Percentiles rank a stretch among this genome's conserved stretches.
Evolutionary conservation across 2,797 vertebrate species (phyloP).

Genomic region (Aselliscus stoliczkanus): DNA sequence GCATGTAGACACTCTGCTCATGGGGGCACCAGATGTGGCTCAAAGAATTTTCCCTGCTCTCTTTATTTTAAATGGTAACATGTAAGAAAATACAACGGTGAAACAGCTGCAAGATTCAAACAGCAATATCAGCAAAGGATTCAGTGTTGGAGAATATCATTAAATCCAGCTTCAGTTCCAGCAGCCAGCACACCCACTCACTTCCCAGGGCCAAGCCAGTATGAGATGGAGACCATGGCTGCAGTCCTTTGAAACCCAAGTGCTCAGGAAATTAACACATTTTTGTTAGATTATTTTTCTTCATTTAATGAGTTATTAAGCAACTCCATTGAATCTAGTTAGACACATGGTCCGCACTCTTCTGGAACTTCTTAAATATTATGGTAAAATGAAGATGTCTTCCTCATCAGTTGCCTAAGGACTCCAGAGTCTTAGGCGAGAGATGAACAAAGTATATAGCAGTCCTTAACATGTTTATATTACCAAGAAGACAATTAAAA

Average conservation of each 20-base stretch:
- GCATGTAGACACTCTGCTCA: not conserved
- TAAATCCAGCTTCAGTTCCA: not conserved
- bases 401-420: not conserved
- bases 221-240: not conserved
- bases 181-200: slow-evolving; percentile 23
- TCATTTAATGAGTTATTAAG: slow-evolving; percentile 12
- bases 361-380: slow-evolving; percentile 24
- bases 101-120: slow-evolving; percentile 9
- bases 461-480: not conserved
- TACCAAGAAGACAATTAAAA: not conserved
- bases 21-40: not conserved
- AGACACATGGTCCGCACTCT: not conserved
- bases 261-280: not conserved
- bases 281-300: not conserved
- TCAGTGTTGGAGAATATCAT: not conserved
- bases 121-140: not conserved
- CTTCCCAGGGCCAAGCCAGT: not conserved
- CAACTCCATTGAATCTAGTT: not conserved
- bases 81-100: not conserved
- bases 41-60: not conserved
- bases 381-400: not conserved
- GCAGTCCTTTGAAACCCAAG: not conserved
- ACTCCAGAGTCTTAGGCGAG: not conserved
- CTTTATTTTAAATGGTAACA: not conserved
- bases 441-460: not conserved